phyloP scores from a whole-genome alignment of 2,797 vertebrate species.

The Podarcis siculus region DNA sequence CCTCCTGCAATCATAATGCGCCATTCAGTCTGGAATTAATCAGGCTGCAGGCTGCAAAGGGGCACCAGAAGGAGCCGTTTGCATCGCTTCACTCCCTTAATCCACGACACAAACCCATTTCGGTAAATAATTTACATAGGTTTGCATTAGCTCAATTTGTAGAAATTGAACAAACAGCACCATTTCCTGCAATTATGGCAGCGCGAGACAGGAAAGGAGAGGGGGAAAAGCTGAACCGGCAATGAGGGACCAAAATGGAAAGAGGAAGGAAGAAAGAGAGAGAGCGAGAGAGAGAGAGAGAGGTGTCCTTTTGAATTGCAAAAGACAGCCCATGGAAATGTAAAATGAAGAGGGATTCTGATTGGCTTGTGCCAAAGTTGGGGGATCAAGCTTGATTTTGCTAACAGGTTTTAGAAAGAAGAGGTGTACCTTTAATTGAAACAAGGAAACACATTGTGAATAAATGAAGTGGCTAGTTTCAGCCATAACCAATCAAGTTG shows the following conservation, averaged over 20 bases:
- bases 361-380: constrained; percentile 52
- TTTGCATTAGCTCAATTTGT: constrained; percentile 68
- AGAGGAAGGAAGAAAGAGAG: not conserved
- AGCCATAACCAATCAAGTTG: too few species aligned
- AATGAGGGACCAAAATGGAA: constrained; percentile 57
- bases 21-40: constrained; percentile 27
- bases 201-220: constrained; percentile 55
- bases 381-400: constrained; percentile 33
- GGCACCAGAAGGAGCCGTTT: constrained; percentile 15
- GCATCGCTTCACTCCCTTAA: constrained; percentile 43
- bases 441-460: not conserved
- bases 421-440: not conserved
- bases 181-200: constrained; percentile 66
- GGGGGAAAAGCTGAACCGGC: constrained; percentile 56
- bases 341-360: constrained; percentile 66
- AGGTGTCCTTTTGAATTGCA: constrained; percentile 54
- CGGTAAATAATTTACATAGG: constrained; percentile 68
- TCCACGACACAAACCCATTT: constrained; percentile 45
- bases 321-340: constrained; percentile 66
- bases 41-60: not conserved
- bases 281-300: constrained; percentile 44
- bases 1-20: not conserved
- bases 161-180: constrained; percentile 67
- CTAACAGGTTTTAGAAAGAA: not conserved
- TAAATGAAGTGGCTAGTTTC: not conserved